Percentiles rank a stretch among this genome's conserved stretches.
Conservation (phyloP, 2,113 vertebrate species). For the Equus przewalskii region DNA sequence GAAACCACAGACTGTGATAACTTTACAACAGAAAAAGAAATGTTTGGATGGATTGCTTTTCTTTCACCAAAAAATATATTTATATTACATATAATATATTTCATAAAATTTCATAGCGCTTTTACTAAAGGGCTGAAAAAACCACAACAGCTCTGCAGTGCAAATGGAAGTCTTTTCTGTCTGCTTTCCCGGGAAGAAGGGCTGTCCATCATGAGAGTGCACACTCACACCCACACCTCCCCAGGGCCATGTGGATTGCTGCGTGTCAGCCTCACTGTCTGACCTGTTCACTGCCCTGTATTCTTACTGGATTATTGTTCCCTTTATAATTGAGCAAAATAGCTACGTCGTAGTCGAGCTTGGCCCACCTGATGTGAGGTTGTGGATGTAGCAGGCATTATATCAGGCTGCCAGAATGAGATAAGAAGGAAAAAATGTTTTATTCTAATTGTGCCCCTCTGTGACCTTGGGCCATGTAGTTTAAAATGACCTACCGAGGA, state of each 20-base stretch:
- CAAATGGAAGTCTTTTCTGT: neutral
- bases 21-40: neutral
- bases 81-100: neutral
- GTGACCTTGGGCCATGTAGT: neutral
- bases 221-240: no score
- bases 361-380: neutral
- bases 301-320: neutral
- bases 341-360: neutral
- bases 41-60: neutral
- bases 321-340: neutral
- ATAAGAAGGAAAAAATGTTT: neutral
- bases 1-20: neutral
- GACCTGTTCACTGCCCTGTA: accelerated
- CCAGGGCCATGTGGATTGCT: accelerated
- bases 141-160: neutral
- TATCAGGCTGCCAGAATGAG: neutral
- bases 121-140: neutral
- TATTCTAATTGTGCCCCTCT: neutral
- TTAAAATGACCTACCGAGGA: neutral
- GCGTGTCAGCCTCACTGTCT: accelerated
- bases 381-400: neutral
- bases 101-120: neutral
- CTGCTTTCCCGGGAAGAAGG: accelerated
- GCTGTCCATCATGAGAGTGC: accelerated
- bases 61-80: neutral